Base-by-base conservation (phyloP, 1,140 invertebrate genomes). In the Drosophila equinoxialis region DNA sequence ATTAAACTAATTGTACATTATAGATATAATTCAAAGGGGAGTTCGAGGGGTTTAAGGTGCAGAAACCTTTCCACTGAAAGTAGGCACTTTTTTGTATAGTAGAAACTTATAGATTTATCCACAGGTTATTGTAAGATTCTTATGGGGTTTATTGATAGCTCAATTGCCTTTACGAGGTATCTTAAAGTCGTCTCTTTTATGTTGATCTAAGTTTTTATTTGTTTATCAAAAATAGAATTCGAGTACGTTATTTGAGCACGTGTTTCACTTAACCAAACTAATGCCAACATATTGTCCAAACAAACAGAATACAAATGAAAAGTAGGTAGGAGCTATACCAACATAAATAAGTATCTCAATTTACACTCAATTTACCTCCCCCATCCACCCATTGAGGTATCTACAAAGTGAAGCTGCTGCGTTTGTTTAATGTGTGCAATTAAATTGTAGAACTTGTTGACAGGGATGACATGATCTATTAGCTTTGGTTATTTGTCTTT, bases 401-500 rank as follows among this genome's bases (percentile, higher is more conserved):
- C 37, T 39, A 54, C 54, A 77, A 74, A 69, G 74, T 69, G 14
- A 72, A 72, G 68, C 35, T 58, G 37, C 45, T 48, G 14, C 66
- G 41, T 26, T 65, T 77, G 73, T 71, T 77, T 41, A 65, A 80
- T 45, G 62, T 73, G 45, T 42, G 65, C 76, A 87, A 83, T 87
- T 79, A 77, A 78, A 83, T 79, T 77, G 75, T 79, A 71, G 71
- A 82, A 79, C 65, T 86, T 82, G 82, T 86, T 87, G 82, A 83
- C 82, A 82, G 60, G 72, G 72, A 87, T 87, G 82, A 87, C 82
- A 87, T 87, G 82, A 86, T 87, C 83, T 86, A 86, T 86, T 86
- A 83, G 83, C 83, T 79, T 77, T 71, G 79, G 83, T 70, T 87
- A 86, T 87, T 87, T 86, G 79, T 87, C 79, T 87, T 81, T 86